phyloP scores from a whole-genome alignment of 2,797 vertebrate species.

The Tarsius wallacei region DNA sequence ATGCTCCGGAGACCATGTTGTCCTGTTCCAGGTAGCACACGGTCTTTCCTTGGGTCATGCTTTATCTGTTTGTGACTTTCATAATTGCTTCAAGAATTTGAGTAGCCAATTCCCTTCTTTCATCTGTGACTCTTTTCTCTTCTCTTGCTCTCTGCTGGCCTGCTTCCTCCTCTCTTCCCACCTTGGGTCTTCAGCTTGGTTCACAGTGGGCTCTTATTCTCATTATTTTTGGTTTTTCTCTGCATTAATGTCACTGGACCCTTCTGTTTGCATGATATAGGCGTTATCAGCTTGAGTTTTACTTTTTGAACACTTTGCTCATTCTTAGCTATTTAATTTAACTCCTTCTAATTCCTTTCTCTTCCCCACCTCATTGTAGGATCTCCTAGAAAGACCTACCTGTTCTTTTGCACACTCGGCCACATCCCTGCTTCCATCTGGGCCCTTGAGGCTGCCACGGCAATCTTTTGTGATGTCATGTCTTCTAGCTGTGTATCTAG shows the following conservation, averaged over 20 bases:
- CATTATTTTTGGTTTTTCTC: background rate
- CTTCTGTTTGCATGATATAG: background rate
- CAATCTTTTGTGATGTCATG: background rate
- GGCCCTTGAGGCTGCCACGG: background rate
- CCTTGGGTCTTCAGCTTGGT: background rate
- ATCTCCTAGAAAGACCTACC: background rate
- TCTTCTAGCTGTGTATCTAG: background rate
- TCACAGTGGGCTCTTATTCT: background rate
- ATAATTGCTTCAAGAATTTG: background rate
- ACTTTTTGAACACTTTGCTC: background rate
- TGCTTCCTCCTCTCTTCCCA: background rate
- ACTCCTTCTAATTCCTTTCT: background rate
- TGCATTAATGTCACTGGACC: background rate
- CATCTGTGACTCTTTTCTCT: background rate
- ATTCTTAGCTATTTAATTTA: background rate
- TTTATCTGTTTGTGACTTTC: background rate
- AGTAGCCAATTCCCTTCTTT: background rate
- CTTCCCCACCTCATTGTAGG: background rate
- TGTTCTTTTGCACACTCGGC: background rate
- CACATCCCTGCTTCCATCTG: background rate
- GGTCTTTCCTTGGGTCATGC: background rate
- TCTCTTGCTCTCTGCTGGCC: background rate
- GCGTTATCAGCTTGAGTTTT: background rate
- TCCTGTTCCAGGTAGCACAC: fast-evolving
- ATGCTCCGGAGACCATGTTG: background rate